Evolutionary conservation across 2,113 vertebrate species (phyloP).

Genomic region (Pleuronectes platessa): DNA sequence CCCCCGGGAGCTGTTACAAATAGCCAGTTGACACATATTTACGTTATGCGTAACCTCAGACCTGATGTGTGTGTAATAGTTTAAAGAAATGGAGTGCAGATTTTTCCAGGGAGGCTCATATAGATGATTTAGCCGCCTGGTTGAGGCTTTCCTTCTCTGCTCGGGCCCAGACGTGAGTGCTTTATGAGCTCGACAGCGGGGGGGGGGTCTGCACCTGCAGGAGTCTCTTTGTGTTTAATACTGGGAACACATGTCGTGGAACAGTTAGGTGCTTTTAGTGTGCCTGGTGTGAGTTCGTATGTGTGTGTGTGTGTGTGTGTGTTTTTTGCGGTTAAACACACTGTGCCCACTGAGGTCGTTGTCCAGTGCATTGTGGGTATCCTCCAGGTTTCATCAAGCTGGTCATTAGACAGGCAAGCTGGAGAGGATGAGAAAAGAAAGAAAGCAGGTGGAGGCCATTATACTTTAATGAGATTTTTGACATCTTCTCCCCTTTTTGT

Average conservation of each 20-base stretch:
- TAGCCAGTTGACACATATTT: conserved; percentile 53
- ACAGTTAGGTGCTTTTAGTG: conserved; percentile 6
- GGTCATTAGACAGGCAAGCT: conserved; percentile 73
- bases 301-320: not conserved
- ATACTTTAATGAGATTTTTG: conserved; percentile 79
- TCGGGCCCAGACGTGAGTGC: conserved; percentile 35
- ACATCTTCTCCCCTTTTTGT: conserved; percentile 72
- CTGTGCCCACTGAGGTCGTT: conserved; percentile 11
- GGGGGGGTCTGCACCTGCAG: conserved; percentile 48
- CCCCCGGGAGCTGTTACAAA: conserved; percentile 59
- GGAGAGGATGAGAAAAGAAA: conserved; percentile 51
- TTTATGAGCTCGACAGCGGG: conserved; percentile 50
- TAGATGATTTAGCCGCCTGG: conserved; percentile 59
- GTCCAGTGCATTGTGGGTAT: conserved; percentile 21
- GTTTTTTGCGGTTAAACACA: conserved; percentile 20
- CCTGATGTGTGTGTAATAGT: conserved; percentile 26
- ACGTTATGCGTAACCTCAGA: conserved; percentile 48
- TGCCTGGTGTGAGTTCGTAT: not conserved
- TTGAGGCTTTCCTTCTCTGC: conserved; percentile 29
- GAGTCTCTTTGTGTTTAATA: conserved; percentile 59
- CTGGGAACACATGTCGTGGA: conserved; percentile 13
- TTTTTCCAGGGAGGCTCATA: conserved; percentile 56
- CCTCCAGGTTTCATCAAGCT: conserved; percentile 59
- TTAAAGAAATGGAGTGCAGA: conserved; percentile 15
- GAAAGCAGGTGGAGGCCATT: conserved; percentile 79